Percentiles rank a stretch among this genome's conserved stretches.
Conservation (phyloP, 2,797 vertebrate genomes). For the Megaceryle alcyon region DNA sequence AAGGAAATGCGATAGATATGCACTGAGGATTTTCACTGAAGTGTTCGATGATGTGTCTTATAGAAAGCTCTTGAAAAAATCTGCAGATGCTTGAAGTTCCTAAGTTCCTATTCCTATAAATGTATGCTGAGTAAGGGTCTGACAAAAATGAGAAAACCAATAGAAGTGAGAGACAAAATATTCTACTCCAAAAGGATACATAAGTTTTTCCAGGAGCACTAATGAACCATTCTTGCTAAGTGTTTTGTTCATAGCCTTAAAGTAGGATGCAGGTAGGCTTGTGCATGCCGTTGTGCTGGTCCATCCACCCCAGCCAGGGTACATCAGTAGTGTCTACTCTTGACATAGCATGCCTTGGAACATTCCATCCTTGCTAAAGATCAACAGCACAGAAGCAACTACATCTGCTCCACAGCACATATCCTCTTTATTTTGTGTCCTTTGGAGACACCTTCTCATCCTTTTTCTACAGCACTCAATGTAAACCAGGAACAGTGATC, state of each 20-base stretch:
- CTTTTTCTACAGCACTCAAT: too few relatives aligned
- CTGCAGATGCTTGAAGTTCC: background rate
- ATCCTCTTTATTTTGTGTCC: background rate
- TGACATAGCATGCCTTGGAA: background rate
- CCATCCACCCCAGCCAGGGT: too few relatives aligned
- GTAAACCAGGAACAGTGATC: too few relatives aligned
- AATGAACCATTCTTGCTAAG: background rate
- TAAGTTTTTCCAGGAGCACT: background rate
- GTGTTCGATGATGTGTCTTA: background rate
- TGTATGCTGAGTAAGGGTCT: background rate
- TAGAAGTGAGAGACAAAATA: background rate
- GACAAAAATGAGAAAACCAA: background rate
- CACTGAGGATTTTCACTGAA: background rate
- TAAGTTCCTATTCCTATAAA: too few relatives aligned
- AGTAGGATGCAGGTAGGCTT: background rate
- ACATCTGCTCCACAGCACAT: rapidly evolving
- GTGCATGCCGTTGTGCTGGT: background rate
- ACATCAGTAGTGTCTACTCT: background rate
- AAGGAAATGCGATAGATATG: background rate
- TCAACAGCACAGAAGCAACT: background rate
- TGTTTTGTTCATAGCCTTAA: background rate
- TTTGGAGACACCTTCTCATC: too few relatives aligned
- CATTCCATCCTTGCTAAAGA: background rate
- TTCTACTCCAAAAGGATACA: background rate
- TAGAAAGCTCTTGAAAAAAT: background rate